Evolutionary conservation across 2,888 invertebrate genomes (phyloP), one percentile per base, ranked within the genome.

Genomic region (Lasioglossum malachurum): DNA sequence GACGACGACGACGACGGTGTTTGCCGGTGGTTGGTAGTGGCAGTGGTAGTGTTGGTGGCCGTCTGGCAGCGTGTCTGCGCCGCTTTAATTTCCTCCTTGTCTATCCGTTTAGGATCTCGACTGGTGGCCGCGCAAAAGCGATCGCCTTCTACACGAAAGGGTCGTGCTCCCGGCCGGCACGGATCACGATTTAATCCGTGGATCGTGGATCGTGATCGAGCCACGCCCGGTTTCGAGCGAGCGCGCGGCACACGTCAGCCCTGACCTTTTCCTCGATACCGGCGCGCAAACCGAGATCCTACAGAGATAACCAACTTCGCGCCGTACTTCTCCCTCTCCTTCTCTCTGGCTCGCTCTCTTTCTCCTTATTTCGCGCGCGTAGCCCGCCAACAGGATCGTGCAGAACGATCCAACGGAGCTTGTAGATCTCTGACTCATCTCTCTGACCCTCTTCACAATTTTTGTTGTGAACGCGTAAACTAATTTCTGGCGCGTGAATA

Each of bases 201-300:
- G 38, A 49, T 89, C 89, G 90, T 89, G 90, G 8, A 53, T 53
- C 53, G 53, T 53, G 53, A 90, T 69, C 80, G 41, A 41, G 78
- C 90, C 90, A 91, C 90, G 90, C 90, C 90, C 91, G 88, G 83
- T 64, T 80, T 69, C 69, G 69, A 38, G 69, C 76, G 67, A 82
- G 57, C 57, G 82, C 77, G 78, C 57, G 90, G 91, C 91, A 91
- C 91, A 91, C 91, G 92, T 92, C 91, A 92, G 87, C 91, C 91
- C 88, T 91, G 91, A 91, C 91, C 91, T 92, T 91, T 92, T 87
- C 84, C 38, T 41, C 69, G 69, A 69, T 77, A 84, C 80, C 57
- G 71, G 64, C 71, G 53, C 78, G 64, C 78, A 78, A 85, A 89
- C 89, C 78, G 79, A 73, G 69, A 38, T 38, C 69, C 38, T 23